Conservation (phyloP, 2,888 invertebrate genomes). For the Frankliniella intonsa region DNA sequence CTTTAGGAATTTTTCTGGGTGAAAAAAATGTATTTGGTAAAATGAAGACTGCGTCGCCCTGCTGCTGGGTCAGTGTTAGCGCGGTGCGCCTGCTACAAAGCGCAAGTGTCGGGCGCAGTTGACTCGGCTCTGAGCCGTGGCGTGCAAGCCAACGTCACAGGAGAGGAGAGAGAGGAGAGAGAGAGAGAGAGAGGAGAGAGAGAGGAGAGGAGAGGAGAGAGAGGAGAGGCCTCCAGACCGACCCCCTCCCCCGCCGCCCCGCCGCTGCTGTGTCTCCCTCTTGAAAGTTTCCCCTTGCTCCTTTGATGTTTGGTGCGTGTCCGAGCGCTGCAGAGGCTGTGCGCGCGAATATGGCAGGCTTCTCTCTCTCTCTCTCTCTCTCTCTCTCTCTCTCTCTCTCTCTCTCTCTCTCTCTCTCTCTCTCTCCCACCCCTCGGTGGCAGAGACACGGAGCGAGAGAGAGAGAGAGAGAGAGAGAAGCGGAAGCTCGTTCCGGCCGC, state of each 20-base stretch:
- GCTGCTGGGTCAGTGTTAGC: no score
- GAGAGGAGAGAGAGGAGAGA: no score
- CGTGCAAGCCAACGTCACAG: constrained; percentile 1
- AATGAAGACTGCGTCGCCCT: no score
- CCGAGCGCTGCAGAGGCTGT: neutral
- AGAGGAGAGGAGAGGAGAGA: no score
- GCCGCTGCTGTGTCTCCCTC: neutral
- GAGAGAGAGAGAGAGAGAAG: neutral
- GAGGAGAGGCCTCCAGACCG: neutral
- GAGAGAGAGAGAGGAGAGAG: no score
- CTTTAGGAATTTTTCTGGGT: no score
- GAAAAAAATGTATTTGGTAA: no score
- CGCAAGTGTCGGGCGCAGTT: neutral
- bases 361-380: neutral
- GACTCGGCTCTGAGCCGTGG: neutral
- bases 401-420: neutral
- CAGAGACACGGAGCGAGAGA: neutral
- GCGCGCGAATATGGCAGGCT: no score
- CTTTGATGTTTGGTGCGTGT: constrained; percentile 22
- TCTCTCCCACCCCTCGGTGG: neutral
- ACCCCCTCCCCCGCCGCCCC: neutral
- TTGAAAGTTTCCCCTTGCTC: neutral
- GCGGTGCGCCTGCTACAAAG: no score
- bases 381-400: neutral
- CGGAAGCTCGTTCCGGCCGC: neutral